Evolutionary conservation across 2,797 vertebrate species (phyloP), one percentile per base, ranked within the genome.

Genomic region (Manis javanica): DNA sequence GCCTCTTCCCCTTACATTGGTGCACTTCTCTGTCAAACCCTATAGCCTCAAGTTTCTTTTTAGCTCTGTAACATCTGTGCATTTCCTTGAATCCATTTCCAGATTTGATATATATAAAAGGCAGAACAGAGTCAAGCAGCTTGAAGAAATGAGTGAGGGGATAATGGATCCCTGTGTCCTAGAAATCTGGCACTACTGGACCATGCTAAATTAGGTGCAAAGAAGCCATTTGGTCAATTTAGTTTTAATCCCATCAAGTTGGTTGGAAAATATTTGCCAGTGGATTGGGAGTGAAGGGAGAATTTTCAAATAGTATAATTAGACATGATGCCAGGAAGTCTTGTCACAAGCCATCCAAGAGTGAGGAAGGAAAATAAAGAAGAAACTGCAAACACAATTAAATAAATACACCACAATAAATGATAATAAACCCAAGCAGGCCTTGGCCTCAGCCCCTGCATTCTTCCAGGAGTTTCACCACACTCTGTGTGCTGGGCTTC

Each of bases 141-240:
- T 97, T 94, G 96, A 84, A 97, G 55, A 5, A 68, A 59, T 72
- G 51, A 96, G 59, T 61, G 46, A 77, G 12, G 94, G 96, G 90
- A 95, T 86, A 96, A 75, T 49, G 63, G 85, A 86, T 97, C 96
- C 91, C 11, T 6, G 61, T 98, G 90, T 95, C 90, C 89, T 96
- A 93, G 95, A 96, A 97, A 96, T 82, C 97, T 98, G 97, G 90
- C 96, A 87, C 51, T 53, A 21, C 81, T 49, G 94, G 46, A 63
- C 94, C 78, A 82, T 59, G 84, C 96, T 96, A 21, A 81, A 12
- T 29, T 87, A 96, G 96, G 87, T 85, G 87, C 90, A 89, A 97
- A 94, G 95, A 86, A 96, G 85, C 95, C 96, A 51, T 64, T 72
- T 98, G 96, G 74, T 49, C 31, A 2, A 14, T 78, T 97, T 59